phyloP scores from a whole-genome alignment of 2,113 vertebrate species.

The Brachypteracias leptosomus region DNA sequence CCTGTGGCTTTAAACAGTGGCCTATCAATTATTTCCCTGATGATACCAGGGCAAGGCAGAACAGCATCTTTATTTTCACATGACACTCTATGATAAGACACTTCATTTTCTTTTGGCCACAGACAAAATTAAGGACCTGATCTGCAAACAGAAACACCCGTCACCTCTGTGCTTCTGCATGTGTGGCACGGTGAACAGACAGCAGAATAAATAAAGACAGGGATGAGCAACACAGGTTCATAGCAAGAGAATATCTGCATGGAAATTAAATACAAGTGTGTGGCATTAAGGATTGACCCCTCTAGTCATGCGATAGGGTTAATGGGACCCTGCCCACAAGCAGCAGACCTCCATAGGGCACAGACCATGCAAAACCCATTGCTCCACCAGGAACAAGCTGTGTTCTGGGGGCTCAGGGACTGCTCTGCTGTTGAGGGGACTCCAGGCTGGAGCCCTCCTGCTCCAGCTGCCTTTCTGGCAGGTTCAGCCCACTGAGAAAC shows the following conservation, averaged over 20 bases:
- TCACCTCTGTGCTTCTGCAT: background rate
- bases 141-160: background rate
- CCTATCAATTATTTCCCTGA: background rate
- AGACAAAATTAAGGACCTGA: background rate
- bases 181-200: accelerated
- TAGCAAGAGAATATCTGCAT: accelerated
- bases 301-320: background rate
- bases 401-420: accelerated
- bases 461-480: background rate
- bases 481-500: background rate
- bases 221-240: background rate
- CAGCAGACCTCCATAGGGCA: background rate
- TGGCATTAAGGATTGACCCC: background rate
- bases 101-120: background rate
- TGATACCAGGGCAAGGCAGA: background rate
- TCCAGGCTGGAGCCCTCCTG: background rate
- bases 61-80: background rate
- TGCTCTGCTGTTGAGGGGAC: background rate
- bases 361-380: background rate
- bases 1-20: background rate
- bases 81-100: background rate
- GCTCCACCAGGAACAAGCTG: background rate
- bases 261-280: background rate
- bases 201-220: background rate
- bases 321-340: background rate